Base-by-base conservation (phyloP, 2,113 vertebrate genomes). In the Lagenorhynchus albirostris region DNA sequence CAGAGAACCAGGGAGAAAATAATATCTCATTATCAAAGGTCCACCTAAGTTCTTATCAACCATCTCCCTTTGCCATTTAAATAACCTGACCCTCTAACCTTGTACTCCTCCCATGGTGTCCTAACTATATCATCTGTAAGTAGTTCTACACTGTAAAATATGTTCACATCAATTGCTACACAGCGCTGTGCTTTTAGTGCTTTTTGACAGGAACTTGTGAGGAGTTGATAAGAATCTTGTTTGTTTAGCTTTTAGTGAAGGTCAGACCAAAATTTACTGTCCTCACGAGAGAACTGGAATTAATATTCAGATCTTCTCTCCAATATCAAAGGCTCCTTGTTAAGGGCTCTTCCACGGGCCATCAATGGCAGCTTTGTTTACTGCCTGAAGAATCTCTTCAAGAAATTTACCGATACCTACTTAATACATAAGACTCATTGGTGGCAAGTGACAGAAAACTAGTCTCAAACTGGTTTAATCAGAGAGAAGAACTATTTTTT, bases 191-290 rank as follows among this genome's bases (percentile, higher is more conserved):
- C 55, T 58, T 96, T 58, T 80, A 76, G 91, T 94, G 90, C 11
- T 80, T 90, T 97, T 96, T 94, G 94, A 83, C n/a, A 91, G 83
- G 97, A 73, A 36, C 89, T 18, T 95, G 81, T 91, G 86, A 97
- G 87, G 21, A 41, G 83, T 80, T 91, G 67, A 93, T 96, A 79
- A 79, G 89, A 97, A 58, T 97, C 91, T 96, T 86, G 11, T 97
- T 94, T 97, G 82, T 98, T 95, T 96, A 95, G 65, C 94, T 95
- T 94, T 96, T 84, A 92, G 85, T 96, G 90, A 98, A 98, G 91
- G 84, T 97, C 82, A 97, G 47, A 55, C 83, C 86, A 86, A 96
- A 94, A 97, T 96, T 94, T 96, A 89, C 67, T 84, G 76, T 83
- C 71, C 60, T 95, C 84, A 81, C 96, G 97, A 93, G 92, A 55